phyloP scores from a whole-genome alignment of 2,797 vertebrate species.

The Bryconaethiops microstoma region DNA sequence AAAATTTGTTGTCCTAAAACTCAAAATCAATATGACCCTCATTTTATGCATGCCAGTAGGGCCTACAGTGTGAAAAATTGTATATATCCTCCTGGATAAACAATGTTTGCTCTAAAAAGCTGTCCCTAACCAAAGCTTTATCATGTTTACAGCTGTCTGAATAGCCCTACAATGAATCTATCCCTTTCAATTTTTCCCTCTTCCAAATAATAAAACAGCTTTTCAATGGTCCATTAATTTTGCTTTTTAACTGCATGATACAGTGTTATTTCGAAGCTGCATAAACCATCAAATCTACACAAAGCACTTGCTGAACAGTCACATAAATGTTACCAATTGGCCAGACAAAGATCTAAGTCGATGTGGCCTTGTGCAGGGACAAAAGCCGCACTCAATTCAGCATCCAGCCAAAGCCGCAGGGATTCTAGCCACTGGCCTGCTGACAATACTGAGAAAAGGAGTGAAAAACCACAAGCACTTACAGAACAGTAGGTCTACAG shows the following conservation, averaged over 20 bases:
- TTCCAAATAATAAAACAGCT: neutral
- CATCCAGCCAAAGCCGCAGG: slow-evolving; percentile 27
- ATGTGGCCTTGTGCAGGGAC: slow-evolving; percentile 10
- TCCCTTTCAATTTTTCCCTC: neutral
- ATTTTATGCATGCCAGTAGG: slow-evolving; percentile 3
- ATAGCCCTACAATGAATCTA: neutral
- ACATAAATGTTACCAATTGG: slow-evolving; percentile 13
- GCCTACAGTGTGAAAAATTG: too few species aligned
- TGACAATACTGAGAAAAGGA: slow-evolving; percentile 22
- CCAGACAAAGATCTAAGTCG: slow-evolving; percentile 3
- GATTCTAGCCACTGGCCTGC: neutral
- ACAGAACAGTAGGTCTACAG: slow-evolving; percentile 37
- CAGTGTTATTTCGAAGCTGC: slow-evolving; percentile 10
- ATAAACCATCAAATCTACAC: neutral
- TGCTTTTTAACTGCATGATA: neutral
- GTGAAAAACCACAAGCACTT: slow-evolving; percentile 41
- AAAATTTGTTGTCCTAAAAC: slow-evolving; percentile 10
- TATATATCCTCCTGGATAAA: neutral
- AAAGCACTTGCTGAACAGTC: neutral
- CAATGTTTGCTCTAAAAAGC: neutral
- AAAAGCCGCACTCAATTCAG: slow-evolving; percentile 22
- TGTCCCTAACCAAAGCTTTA: neutral
- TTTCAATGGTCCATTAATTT: slow-evolving; percentile 27
- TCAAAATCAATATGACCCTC: slow-evolving; percentile 38
- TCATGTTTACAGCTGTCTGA: neutral